A percentile compares a stretch with the other conserved stretches of the same genome.
These are phyloP conservation scores for Lethenteron reissneri DNA, from an alignment of 2,113 vertebrate species.

Conservation along the genomic window DNA sequence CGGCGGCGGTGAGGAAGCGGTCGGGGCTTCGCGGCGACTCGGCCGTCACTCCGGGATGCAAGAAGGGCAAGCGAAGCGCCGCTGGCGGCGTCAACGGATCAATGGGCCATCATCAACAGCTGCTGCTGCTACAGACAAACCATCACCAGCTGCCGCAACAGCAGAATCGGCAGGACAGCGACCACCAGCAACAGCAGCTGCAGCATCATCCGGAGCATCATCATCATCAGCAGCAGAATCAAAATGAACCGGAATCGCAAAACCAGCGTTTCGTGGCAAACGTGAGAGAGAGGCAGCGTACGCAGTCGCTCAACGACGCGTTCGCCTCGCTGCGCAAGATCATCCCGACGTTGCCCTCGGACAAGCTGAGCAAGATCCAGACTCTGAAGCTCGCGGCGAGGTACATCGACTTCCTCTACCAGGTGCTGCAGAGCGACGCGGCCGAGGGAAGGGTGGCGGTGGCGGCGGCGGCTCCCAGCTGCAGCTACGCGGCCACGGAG, in stretches of 20 bases:
- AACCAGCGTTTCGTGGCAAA: constrained; percentile 84
- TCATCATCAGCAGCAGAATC: no score
- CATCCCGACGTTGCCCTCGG: constrained; percentile 78
- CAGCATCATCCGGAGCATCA: no score
- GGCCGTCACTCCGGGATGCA: no score
- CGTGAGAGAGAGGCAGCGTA: constrained; percentile 72
- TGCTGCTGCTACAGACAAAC: no score
- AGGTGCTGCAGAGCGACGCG: constrained; percentile 87
- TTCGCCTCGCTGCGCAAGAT: constrained; percentile 66
- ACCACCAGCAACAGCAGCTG: no score
- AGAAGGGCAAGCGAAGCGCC: no score
- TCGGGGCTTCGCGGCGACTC: no score
- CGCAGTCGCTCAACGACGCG: constrained; percentile 75
- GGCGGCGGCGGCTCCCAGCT: constrained; percentile 12
- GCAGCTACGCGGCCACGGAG: constrained; percentile 85
- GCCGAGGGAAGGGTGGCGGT: constrained; percentile 35
- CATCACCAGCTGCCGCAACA: no score
- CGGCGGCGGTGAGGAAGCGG: no score
- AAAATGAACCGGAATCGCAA: constrained; percentile 33
- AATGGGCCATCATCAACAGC: no score
- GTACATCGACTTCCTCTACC: constrained; percentile 91
- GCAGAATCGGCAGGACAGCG: no score
- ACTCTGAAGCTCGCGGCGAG: constrained; percentile 71
- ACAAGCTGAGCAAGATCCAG: constrained; percentile 92
- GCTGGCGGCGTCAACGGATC: no score